Evolutionary conservation across 2,113 vertebrate genomes (phyloP).

Genomic region (Megaleporinus macrocephalus): DNA sequence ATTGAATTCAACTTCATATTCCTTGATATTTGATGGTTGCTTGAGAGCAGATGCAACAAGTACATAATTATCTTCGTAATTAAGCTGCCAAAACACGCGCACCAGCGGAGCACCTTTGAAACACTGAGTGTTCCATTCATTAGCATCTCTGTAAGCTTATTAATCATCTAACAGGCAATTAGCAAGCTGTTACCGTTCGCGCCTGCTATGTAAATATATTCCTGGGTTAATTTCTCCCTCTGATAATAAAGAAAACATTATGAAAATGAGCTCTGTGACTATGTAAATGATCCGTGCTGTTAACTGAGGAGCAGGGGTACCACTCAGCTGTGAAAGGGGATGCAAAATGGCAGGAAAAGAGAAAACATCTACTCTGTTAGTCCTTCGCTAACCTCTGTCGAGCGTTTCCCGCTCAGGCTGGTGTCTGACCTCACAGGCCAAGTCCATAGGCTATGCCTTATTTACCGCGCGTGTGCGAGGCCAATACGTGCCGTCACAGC

Average conservation of each 20-base stretch:
- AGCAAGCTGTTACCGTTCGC: slow-evolving; percentile 94
- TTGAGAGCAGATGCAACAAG: slow-evolving; percentile 96
- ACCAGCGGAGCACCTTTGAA: slow-evolving; percentile 96
- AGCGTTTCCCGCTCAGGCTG: slow-evolving; percentile 54
- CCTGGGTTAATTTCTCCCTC: slow-evolving; percentile 93
- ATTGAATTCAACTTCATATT: slow-evolving; percentile 92
- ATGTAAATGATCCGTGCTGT: slow-evolving; percentile 97
- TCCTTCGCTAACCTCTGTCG: slow-evolving; percentile 72
- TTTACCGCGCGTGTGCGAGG: neutral
- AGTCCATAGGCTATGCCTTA: neutral
- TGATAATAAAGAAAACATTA: slow-evolving; percentile 99
- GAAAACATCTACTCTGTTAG: slow-evolving; percentile 72
- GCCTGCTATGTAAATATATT: slow-evolving; percentile 94
- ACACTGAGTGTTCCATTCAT: slow-evolving; percentile 93
- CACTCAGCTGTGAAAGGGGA: slow-evolving; percentile 31
- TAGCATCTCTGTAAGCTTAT: slow-evolving; percentile 99
- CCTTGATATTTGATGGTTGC: slow-evolving; percentile 96
- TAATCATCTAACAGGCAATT: slow-evolving; percentile 99
- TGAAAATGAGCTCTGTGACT: slow-evolving; percentile 98
- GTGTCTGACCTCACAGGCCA: slow-evolving; percentile 18
- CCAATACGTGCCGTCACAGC: slow-evolving; percentile 31
- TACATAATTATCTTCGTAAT: slow-evolving; percentile 97
- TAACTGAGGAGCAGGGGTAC: slow-evolving; percentile 82
- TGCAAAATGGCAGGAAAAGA: slow-evolving; percentile 55
- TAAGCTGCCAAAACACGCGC: slow-evolving; percentile 93